A percentile compares a stretch with the other conserved stretches of the same genome.
Conservation (phyloP, 2,113 vertebrate species). For the Pterocles orientalis region DNA sequence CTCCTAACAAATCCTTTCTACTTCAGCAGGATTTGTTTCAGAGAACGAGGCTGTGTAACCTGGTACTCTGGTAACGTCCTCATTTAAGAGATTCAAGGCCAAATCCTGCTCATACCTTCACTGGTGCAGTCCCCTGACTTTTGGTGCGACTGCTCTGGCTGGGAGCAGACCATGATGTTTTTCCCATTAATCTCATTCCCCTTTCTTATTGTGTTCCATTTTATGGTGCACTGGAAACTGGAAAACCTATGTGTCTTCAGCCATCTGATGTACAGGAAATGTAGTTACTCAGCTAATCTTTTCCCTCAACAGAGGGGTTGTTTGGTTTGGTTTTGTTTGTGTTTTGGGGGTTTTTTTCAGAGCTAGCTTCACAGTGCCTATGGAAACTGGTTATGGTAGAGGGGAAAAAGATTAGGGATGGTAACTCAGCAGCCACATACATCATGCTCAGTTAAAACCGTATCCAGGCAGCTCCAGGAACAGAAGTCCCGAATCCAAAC, state of each 20-base stretch:
- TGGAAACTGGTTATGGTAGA: background rate
- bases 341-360: background rate
- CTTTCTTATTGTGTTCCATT: constrained; percentile 19
- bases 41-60: constrained; percentile 9
- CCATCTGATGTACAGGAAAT: constrained; percentile 19
- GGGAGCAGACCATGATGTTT: background rate
- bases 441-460: background rate
- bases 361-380: background rate
- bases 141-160: background rate
- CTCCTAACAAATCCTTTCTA: constrained; percentile 47
- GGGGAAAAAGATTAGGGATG: background rate
- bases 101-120: constrained; percentile 4
- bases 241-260: constrained; percentile 8
- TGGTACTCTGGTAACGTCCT: constrained; percentile 20
- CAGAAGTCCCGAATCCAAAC: background rate
- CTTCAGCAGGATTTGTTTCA: constrained; percentile 38
- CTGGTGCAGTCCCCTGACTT: background rate
- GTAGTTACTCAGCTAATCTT: background rate
- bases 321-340: background rate
- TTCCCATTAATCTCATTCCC: background rate
- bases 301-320: background rate
- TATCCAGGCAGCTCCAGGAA: background rate
- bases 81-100: constrained; percentile 4
- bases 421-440: background rate
- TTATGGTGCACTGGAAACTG: background rate